A percentile compares a stretch with the other conserved stretches of the same genome.
These are phyloP conservation scores for Temnothorax unifasciatus DNA, from an alignment of 2,888 invertebrate genomes.

Conservation along the genomic window DNA sequence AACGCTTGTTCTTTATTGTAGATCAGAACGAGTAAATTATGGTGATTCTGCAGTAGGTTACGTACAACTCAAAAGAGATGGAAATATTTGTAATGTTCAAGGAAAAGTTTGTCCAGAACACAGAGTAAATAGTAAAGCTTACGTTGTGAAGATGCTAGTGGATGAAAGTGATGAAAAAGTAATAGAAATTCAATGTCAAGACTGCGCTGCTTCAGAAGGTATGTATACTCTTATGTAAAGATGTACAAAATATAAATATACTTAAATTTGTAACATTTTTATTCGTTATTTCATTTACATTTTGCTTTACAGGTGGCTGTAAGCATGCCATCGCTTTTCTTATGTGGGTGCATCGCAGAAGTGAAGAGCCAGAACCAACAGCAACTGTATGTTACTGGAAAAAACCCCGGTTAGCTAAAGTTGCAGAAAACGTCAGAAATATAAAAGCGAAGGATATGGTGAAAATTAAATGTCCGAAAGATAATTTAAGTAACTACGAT, in stretches of 20 bases:
- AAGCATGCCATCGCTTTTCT: conserved; percentile 1
- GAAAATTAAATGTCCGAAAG: background rate
- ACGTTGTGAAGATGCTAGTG: background rate
- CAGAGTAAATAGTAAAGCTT: background rate
- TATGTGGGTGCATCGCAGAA: background rate
- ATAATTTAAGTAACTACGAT: too few species aligned
- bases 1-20: background rate
- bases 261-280: too few species aligned
- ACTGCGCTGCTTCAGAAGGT: background rate
- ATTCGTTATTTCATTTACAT: background rate
- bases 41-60: background rate
- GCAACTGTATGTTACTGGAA: background rate
- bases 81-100: conserved; percentile 2
- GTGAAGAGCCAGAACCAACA: background rate
- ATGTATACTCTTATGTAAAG: background rate
- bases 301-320: background rate
- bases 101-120: background rate
- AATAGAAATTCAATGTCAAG: background rate
- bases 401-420: background rate
- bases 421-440: background rate
- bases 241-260: too few species aligned
- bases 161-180: background rate
- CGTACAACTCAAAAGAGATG: background rate
- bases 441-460: background rate
- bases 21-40: background rate